Percentiles rank a stretch among this genome's conserved stretches.
Conservation (phyloP, 2,888 invertebrate species). For the Sturmia bella region DNA sequence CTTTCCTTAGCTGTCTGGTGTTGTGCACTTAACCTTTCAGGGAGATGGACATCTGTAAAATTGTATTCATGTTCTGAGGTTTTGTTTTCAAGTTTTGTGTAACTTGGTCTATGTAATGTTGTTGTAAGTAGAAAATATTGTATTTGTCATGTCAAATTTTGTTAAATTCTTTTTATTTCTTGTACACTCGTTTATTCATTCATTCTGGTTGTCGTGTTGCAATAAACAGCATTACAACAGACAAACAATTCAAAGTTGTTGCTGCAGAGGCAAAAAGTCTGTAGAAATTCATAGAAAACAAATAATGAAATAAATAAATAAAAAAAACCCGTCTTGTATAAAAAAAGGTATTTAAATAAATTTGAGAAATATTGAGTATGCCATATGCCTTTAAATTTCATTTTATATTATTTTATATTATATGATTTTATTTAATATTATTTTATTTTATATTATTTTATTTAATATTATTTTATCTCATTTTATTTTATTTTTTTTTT, state of each 20-base stretch:
- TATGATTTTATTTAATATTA: no score
- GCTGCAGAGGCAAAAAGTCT: constrained; percentile 7
- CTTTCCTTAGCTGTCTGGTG: neutral
- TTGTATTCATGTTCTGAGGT: constrained; percentile 50
- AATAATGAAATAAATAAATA: neutral
- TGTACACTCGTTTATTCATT: constrained; percentile 14
- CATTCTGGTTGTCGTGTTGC: constrained; percentile 41
- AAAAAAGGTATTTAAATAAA: no score
- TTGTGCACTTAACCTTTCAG: constrained; percentile 36
- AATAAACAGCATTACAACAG: constrained; percentile 49
- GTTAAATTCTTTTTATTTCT: constrained; percentile 3
- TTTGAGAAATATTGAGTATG: no score
- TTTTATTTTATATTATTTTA: no score
- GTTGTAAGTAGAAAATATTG: constrained; percentile 62
- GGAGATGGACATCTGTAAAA: constrained; percentile 45
- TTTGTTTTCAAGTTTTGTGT: constrained; percentile 40
- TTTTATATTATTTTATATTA: no score
- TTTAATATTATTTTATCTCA: no score
- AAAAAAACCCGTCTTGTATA: no score
- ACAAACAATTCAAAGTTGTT: constrained; percentile 22
- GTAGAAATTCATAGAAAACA: neutral
- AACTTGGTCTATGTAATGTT: constrained; percentile 41
- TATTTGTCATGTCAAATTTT: constrained; percentile 63
- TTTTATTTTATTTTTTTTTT: no score
- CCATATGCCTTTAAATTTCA: no score